Evolutionary conservation across 2,113 vertebrate species (phyloP).

Genomic region (Lethenteron reissneri): DNA sequence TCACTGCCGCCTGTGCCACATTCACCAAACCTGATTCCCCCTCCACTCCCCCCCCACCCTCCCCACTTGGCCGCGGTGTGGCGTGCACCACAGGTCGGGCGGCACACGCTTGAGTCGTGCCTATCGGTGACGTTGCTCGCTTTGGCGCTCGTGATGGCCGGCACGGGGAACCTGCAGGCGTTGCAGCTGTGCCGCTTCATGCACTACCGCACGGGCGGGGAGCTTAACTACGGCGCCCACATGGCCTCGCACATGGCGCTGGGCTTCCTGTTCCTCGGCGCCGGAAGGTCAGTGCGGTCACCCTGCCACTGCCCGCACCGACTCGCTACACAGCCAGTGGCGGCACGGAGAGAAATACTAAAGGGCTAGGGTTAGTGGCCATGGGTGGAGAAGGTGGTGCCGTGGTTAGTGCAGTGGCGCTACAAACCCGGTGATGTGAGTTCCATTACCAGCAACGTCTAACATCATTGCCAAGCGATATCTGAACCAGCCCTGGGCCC

Average conservation of each 20-base stretch:
- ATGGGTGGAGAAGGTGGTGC: no score
- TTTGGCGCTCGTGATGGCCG: slow-evolving; percentile 83
- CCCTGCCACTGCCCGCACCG: not conserved
- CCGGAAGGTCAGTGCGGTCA: slow-evolving; percentile 47
- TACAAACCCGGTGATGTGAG: no score
- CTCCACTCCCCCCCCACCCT: not conserved
- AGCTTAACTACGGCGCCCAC: slow-evolving; percentile 97
- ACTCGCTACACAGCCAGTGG: no score
- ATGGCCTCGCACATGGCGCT: slow-evolving; percentile 93
- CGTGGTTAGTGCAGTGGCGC: no score
- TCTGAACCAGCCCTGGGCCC: no score
- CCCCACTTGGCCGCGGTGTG: no score
- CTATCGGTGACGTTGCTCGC: slow-evolving; percentile 71
- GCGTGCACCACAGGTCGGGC: slow-evolving; percentile 35
- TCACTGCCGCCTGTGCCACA: not conserved
- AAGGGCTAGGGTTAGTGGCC: no score
- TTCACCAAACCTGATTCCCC: not conserved
- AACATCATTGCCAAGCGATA: no score
- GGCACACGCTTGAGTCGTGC: slow-evolving; percentile 71
- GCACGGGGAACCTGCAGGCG: slow-evolving; percentile 70
- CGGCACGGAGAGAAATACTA: no score
- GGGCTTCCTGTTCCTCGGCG: slow-evolving; percentile 76
- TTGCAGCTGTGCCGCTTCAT: slow-evolving; percentile 82
- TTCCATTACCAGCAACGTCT: no score
- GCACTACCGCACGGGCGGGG: slow-evolving; percentile 71